These are phyloP conservation scores for Manis crassicaudata DNA, from an alignment of 2,797 vertebrate genomes.

Conservation along the genomic window DNA sequence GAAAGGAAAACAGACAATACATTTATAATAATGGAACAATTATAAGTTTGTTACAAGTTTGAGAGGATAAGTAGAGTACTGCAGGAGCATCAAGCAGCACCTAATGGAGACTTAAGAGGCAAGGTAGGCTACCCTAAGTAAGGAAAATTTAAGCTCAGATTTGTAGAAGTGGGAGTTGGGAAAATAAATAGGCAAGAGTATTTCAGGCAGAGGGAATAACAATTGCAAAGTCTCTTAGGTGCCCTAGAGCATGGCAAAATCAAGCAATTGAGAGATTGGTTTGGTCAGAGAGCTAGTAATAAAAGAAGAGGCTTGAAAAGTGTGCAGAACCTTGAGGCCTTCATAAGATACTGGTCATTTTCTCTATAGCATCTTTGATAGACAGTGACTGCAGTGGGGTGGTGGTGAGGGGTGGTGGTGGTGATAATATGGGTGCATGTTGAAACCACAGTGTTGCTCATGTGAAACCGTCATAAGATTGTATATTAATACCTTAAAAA, in stretches of 20 bases:
- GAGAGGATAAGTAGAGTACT: background rate
- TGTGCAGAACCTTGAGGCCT: background rate
- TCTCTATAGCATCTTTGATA: background rate
- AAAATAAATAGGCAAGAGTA: conserved; percentile 6
- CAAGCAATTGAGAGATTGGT: conserved; percentile 37
- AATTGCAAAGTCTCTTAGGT: background rate
- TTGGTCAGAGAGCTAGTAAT: background rate
- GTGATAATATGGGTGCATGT: too few species aligned
- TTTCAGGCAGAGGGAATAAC: conserved; percentile 23
- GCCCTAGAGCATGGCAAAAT: background rate
- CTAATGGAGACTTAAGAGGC: background rate
- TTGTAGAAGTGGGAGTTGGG: conserved; percentile 15
- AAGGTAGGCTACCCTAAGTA: background rate
- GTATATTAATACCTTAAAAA: too few species aligned
- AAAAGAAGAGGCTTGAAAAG: background rate
- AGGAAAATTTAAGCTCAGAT: conserved; percentile 16
- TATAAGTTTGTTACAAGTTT: background rate
- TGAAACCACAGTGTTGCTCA: too few species aligned
- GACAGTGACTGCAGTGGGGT: too few species aligned
- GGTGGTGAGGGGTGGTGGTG: too few species aligned
- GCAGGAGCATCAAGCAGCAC: background rate
- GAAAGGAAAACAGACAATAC: background rate
- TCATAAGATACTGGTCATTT: background rate
- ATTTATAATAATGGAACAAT: conserved; percentile 32
- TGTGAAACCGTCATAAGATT: too few species aligned